phyloP scores from a whole-genome alignment of 2,888 invertebrate species.

The Drosophila prolongata region DNA sequence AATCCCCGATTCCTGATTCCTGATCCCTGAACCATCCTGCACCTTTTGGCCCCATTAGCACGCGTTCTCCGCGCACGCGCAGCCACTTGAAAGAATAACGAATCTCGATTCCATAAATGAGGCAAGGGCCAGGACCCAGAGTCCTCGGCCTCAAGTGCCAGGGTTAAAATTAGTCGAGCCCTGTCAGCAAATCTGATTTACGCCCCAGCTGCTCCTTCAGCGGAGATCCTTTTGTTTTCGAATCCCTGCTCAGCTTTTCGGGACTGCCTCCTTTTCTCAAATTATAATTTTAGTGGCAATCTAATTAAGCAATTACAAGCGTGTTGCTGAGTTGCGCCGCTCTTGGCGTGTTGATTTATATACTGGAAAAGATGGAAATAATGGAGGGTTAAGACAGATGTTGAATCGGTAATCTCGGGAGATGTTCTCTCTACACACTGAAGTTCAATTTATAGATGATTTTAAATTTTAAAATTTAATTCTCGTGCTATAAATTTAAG shows the following conservation, averaged over 20 bases:
- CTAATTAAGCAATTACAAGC: slow-evolving; percentile 78
- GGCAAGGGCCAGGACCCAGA: slow-evolving; percentile 50
- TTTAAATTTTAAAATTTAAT: too few species aligned
- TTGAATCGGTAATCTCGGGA: background rate
- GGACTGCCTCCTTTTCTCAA: slow-evolving; percentile 35
- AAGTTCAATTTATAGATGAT: too few species aligned
- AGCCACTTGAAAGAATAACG: slow-evolving; percentile 43
- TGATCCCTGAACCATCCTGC: slow-evolving; percentile 48
- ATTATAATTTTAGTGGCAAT: slow-evolving; percentile 77
- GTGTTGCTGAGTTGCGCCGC: slow-evolving; percentile 13
- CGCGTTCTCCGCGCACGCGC: slow-evolving; percentile 75
- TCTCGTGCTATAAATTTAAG: too few species aligned
- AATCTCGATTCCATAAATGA: slow-evolving; percentile 24
- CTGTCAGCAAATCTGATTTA: slow-evolving; percentile 83
- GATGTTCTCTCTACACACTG: background rate
- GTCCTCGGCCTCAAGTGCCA: slow-evolving; percentile 60
- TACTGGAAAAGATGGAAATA: slow-evolving; percentile 12
- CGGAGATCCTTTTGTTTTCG: slow-evolving; percentile 12
- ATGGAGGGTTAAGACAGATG: slow-evolving; percentile 22
- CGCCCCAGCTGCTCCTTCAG: slow-evolving; percentile 64
- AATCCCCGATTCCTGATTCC: slow-evolving; percentile 43
- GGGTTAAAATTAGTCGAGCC: slow-evolving; percentile 80
- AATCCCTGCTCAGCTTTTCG: slow-evolving; percentile 13
- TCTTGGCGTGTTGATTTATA: slow-evolving; percentile 65
- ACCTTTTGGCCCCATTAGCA: slow-evolving; percentile 79